A percentile compares a stretch with the other conserved stretches of the same genome.
phyloP scores from a whole-genome alignment of 2,797 vertebrate species.

The Schizopygopsis pylzovi region DNA sequence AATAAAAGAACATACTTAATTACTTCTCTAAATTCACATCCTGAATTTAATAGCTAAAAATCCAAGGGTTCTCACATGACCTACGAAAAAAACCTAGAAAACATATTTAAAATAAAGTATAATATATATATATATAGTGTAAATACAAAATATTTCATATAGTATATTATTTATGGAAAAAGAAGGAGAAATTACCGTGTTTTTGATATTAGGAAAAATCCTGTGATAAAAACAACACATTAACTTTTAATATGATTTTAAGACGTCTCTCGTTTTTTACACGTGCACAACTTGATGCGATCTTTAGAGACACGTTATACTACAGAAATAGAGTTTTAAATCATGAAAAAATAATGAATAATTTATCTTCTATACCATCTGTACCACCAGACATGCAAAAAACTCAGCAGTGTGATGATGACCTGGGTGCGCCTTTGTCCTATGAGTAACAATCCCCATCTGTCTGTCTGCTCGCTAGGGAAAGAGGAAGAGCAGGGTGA shows the following conservation, averaged over 20 bases:
- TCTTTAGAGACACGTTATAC: background rate
- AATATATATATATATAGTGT: background rate
- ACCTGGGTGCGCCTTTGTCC: slow-evolving; percentile 32
- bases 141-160: background rate
- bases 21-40: background rate
- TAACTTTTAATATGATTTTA: background rate
- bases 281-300: background rate
- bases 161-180: background rate
- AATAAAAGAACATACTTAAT: background rate
- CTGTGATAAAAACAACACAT: background rate
- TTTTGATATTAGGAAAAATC: background rate
- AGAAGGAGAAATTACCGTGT: background rate
- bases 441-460: slow-evolving; percentile 36
- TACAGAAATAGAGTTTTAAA: background rate
- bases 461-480: background rate
- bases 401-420: slow-evolving; percentile 2
- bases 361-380: slow-evolving; percentile 3
- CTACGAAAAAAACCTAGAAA: background rate
- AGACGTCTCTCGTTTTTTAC: background rate
- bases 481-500: slow-evolving; percentile 49
- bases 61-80: background rate
- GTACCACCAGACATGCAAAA: background rate
- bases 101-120: background rate
- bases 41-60: too few relatives aligned
- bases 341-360: background rate